phyloP scores from a whole-genome alignment of 2,113 vertebrate genomes.

The Pedetes capensis region DNA sequence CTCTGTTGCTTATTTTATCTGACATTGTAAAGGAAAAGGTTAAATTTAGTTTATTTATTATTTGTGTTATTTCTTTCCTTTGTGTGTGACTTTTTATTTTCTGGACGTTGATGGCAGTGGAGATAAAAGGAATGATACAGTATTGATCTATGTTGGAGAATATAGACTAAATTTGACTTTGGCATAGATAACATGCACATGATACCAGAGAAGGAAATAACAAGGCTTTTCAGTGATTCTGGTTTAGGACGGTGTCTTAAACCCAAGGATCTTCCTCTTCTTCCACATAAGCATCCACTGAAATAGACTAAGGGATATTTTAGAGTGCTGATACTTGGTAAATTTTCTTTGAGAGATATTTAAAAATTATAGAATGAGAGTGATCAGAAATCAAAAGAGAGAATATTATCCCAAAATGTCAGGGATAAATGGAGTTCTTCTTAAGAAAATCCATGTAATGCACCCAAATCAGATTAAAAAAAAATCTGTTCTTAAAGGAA shows the following conservation, averaged over 20 bases:
- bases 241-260: not conserved
- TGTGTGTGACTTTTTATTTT: not conserved
- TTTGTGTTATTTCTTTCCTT: not conserved
- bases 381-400: not conserved
- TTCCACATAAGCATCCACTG: not conserved
- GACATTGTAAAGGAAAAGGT: not conserved
- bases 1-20: not conserved
- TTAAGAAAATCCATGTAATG: not conserved
- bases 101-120: not conserved
- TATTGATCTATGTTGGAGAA: not conserved
- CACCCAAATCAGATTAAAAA: not conserved
- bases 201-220: not conserved
- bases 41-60: not conserved
- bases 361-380: not conserved
- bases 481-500: not conserved
- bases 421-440: not conserved
- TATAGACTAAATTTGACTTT: not conserved
- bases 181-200: not conserved
- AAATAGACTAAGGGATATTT: not conserved
- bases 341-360: not conserved
- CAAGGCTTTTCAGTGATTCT: not conserved
- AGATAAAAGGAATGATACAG: not conserved
- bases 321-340: not conserved
- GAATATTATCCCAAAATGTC: not conserved
- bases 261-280: not conserved